Conservation (phyloP, 2,113 vertebrate genomes). For the Turnix velox region DNA sequence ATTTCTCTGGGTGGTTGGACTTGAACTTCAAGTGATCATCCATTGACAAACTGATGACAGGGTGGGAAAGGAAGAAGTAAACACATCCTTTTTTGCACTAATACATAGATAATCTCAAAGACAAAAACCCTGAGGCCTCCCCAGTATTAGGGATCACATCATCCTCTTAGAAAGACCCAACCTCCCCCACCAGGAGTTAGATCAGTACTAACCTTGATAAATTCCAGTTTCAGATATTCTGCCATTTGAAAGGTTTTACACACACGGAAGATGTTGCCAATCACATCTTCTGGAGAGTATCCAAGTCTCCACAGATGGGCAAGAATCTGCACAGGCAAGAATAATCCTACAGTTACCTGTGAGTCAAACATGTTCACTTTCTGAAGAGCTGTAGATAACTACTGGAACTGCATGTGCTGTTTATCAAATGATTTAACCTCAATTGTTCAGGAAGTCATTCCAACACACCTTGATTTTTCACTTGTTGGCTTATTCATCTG, state of each 20-base stretch:
- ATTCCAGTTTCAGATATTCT: slow-evolving; percentile 96
- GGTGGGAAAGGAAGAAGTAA: neutral
- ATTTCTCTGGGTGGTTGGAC: neutral
- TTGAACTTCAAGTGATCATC: neutral
- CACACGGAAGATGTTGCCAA: slow-evolving; percentile 95
- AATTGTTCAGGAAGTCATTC: neutral
- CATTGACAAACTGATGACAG: neutral
- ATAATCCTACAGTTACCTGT: neutral
- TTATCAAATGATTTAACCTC: neutral
- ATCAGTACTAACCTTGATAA: slow-evolving; percentile 85
- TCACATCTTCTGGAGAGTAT: slow-evolving; percentile 94
- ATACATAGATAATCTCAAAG: neutral
- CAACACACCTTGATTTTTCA: neutral
- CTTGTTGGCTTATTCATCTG: neutral
- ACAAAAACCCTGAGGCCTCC: neutral
- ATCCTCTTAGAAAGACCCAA: neutral
- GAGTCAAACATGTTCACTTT: neutral
- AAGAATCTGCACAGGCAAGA: slow-evolving; percentile 74
- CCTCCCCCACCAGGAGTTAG: neutral
- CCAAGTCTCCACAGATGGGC: slow-evolving; percentile 95
- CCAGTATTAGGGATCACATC: neutral
- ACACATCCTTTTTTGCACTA: neutral
- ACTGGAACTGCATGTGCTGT: neutral
- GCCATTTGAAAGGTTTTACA: slow-evolving; percentile 96
- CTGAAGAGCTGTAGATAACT: neutral